Percentiles rank a stretch among this genome's conserved stretches.
Evolutionary conservation across 2,113 vertebrate genomes (phyloP).

Genomic region (Penelope pileata): DNA sequence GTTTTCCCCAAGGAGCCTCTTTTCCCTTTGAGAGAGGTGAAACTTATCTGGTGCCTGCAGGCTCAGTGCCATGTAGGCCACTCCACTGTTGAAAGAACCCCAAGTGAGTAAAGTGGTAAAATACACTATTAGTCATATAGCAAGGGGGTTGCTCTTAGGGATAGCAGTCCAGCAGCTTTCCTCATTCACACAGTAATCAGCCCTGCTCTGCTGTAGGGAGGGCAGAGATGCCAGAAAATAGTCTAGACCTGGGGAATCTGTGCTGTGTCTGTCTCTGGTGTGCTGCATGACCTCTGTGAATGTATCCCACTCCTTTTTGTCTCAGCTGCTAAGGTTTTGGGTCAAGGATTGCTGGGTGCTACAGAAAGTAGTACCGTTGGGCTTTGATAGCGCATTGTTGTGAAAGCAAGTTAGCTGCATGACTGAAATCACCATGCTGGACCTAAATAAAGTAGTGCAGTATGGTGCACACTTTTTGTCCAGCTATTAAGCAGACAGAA

Average conservation of each 20-base stretch:
- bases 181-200: neutral
- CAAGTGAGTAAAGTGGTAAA: neutral
- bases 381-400: neutral
- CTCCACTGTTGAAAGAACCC: no score
- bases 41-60: no score
- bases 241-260: accelerated
- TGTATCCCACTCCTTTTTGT: neutral
- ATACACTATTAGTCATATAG: neutral
- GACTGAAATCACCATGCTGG: accelerated
- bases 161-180: neutral
- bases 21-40: no score
- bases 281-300: neutral
- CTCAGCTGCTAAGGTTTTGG: neutral
- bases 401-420: neutral
- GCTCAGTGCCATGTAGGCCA: no score
- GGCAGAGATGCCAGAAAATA: neutral
- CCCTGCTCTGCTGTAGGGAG: neutral
- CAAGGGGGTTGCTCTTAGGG: neutral
- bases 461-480: neutral
- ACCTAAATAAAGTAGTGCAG: neutral
- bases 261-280: neutral
- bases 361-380: neutral
- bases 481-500: neutral
- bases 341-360: neutral
- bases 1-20: no score